A percentile compares a stretch with the other conserved stretches of the same genome.
These are phyloP conservation scores for Cyanoliseus patagonus DNA, from an alignment of 2,113 vertebrate genomes.

Conservation along the genomic window DNA sequence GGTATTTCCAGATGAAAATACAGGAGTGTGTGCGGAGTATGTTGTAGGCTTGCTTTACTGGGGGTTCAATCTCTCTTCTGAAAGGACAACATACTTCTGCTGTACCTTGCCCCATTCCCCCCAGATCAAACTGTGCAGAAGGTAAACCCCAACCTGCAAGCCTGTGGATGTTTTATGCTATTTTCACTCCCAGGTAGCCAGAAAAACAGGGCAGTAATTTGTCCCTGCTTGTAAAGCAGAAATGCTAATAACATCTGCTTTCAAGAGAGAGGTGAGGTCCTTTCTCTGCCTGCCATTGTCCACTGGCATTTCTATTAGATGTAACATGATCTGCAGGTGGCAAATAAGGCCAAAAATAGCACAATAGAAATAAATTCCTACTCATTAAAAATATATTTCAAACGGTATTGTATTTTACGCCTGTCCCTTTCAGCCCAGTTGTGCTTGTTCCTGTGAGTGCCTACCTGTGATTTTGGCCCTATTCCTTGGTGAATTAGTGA, in stretches of 20 bases:
- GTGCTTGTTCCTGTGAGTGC: background rate
- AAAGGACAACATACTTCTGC: background rate
- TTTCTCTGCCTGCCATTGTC: background rate
- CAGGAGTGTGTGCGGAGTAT: accelerated
- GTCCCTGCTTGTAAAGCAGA: background rate
- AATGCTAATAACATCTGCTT: background rate
- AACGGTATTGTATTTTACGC: conserved; percentile 36
- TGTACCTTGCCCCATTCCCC: too few relatives aligned
- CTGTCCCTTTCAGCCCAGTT: background rate
- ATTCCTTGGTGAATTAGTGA: background rate
- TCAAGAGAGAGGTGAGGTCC: background rate
- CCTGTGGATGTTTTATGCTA: accelerated
- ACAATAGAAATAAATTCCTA: background rate
- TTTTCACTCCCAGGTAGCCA: background rate
- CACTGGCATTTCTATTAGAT: background rate
- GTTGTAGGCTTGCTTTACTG: background rate
- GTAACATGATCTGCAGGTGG: conserved; percentile 39
- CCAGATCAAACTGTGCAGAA: background rate
- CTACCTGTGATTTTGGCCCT: background rate
- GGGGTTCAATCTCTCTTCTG: background rate
- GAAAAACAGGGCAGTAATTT: background rate
- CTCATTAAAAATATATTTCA: conserved; percentile 27
- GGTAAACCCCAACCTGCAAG: background rate
- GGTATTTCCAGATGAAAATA: background rate
- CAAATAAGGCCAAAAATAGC: background rate